phyloP scores from a whole-genome alignment of 92 coral and sea anemone genomes.

The Micromussa lordhowensis region DNA sequence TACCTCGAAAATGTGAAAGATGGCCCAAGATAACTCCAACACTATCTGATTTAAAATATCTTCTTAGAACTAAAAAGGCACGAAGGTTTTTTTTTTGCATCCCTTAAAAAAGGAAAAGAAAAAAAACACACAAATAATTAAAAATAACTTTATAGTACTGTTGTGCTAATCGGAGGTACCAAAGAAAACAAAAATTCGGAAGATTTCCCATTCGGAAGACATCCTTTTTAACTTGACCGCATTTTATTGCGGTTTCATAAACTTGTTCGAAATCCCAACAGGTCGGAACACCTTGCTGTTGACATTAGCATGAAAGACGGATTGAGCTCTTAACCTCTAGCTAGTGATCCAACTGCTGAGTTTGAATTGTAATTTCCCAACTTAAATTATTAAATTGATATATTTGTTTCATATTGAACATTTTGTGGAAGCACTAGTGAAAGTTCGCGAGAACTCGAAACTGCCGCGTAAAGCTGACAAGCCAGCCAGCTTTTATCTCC shows the following conservation, averaged over 20 bases:
- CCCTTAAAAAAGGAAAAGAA: neutral
- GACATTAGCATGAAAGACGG: neutral
- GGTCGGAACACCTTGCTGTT: neutral
- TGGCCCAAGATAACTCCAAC: neutral
- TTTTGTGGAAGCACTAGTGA: neutral
- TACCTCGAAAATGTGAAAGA: neutral
- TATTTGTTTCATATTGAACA: neutral
- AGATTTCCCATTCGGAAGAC: neutral
- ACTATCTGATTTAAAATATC: neutral
- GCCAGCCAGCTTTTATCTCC: neutral
- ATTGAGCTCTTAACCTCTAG: neutral
- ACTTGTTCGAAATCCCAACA: neutral
- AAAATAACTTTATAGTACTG: neutral
- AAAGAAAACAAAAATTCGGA: neutral
- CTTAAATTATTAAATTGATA: neutral
- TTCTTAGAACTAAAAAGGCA: neutral
- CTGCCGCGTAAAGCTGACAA: neutral
- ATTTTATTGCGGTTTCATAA: constrained; percentile 2
- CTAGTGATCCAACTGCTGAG: neutral
- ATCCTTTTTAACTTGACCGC: neutral
- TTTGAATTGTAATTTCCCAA: neutral
- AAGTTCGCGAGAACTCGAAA: neutral
- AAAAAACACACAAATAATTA: neutral
- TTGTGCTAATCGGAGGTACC: neutral
- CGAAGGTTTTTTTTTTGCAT: neutral